These are phyloP conservation scores for Limnephilus lunatus DNA, from an alignment of 2,888 invertebrate species.

Conservation along the genomic window DNA sequence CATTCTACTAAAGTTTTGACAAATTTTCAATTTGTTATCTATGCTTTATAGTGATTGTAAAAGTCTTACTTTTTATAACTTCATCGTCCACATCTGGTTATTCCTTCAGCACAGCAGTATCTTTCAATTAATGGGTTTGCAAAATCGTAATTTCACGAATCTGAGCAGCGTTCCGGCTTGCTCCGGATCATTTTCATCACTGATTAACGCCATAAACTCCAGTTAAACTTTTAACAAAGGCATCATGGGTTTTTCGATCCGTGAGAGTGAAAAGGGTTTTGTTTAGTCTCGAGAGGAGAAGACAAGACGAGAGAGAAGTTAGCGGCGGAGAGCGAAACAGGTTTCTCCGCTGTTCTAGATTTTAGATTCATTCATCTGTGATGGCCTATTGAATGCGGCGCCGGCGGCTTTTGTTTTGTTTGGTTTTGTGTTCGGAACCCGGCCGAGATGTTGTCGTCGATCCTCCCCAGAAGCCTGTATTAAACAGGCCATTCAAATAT, in stretches of 20 bases:
- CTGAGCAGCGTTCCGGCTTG: not conserved
- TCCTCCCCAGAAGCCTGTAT: not conserved
- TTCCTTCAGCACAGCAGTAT: no score
- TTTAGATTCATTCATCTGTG: slow-evolving; percentile 53
- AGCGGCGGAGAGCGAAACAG: slow-evolving; percentile 20
- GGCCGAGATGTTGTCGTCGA: slow-evolving; percentile 52
- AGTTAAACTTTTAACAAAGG: not conserved
- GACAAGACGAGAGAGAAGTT: slow-evolving; percentile 13
- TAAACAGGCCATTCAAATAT: not conserved
- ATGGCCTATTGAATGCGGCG: slow-evolving; percentile 54
- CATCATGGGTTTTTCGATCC: not conserved
- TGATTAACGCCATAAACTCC: not conserved
- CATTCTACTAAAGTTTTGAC: no score
- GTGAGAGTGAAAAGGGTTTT: not conserved
- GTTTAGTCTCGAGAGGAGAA: not conserved
- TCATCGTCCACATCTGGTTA: no score
- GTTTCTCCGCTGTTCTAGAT: slow-evolving; percentile 12
- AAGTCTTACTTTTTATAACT: no score
- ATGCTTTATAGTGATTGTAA: no score
- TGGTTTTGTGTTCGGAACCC: slow-evolving; percentile 49
- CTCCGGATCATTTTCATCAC: not conserved
- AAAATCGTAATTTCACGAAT: not conserved
- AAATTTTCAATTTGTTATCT: no score
- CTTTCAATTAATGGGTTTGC: not conserved
- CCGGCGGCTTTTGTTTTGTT: slow-evolving; percentile 27